phyloP scores from a whole-genome alignment of 2,113 vertebrate genomes.

The Xiphophorus hellerii region DNA sequence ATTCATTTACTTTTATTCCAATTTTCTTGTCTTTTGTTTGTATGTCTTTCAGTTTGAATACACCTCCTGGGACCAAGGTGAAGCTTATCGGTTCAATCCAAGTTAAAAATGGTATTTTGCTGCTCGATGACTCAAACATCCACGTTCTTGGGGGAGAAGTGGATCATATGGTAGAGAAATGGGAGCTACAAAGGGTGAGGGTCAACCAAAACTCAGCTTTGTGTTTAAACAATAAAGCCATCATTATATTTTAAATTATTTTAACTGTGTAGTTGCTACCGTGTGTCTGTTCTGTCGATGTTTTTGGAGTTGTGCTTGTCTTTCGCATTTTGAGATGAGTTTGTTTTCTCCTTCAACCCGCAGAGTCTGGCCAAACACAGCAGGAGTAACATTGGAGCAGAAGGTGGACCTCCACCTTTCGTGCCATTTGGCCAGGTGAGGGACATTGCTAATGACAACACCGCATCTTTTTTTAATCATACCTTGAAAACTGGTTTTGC shows the following conservation, averaged over 20 bases:
- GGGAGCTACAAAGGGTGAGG: slow-evolving; percentile 97
- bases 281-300: background rate
- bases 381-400: slow-evolving; percentile 93
- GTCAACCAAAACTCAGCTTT: slow-evolving; percentile 22
- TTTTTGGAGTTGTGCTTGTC: background rate
- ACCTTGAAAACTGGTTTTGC: background rate
- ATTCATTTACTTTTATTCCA: background rate
- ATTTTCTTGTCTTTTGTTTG: background rate
- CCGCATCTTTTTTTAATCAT: background rate
- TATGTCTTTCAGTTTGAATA: slow-evolving; percentile 78
- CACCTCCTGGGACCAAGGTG: slow-evolving; percentile 95
- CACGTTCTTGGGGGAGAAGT: slow-evolving; percentile 94
- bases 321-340: background rate
- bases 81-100: slow-evolving; percentile 89
- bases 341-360: slow-evolving; percentile 29
- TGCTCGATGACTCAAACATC: slow-evolving; percentile 92
- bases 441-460: background rate
- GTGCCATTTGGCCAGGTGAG: slow-evolving; percentile 96
- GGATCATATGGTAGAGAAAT: slow-evolving; percentile 97
- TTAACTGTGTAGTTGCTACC: slow-evolving; percentile 4
- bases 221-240: slow-evolving; percentile 5
- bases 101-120: slow-evolving; percentile 92
- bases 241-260: slow-evolving; percentile 17
- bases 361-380: slow-evolving; percentile 97
- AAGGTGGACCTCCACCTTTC: slow-evolving; percentile 98